Evolutionary conservation across 2,113 vertebrate species (phyloP), one percentile per base, ranked within the genome.

Genomic region (Dipodomys spectabilis): DNA sequence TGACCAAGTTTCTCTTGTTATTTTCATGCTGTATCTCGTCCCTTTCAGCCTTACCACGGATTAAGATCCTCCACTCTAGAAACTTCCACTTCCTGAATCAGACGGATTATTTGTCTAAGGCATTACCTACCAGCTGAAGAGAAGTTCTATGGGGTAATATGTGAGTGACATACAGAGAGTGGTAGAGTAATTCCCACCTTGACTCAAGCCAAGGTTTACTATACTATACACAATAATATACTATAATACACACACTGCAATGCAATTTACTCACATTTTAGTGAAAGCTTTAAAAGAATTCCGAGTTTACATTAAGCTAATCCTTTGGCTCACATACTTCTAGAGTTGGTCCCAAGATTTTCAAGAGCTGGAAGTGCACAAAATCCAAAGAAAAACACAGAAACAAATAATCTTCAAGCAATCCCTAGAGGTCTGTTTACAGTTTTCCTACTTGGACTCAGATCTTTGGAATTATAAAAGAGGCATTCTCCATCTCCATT

Each of bases 381-480:
- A 73, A 96, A 19, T 93, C 77, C 75, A 71, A 97, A 98, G 93
- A 95, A 96, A 95, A 97, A 71, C 0, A 82, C 84, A 84, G 96
- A 98, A 87, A 91, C 65, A 2, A 98, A 71, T 94, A 97, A 96
- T 96, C 98, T 98, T 97, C 98, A 98, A 91, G 72, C 95, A 44
- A 97, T 98, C n/a, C 95, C 94, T 96, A 98, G 98, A 97, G 98
- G 97, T 68, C 95, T 98, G 57, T 98, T 98, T 92, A 96, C 95
- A 98, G 98, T 95, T 98, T 98, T 80, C 97, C 98, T 0, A 99
- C 97, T 97, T 99, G 39, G 99, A 99, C 27, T 98, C 98, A 78
- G 98, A 99, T 86, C 97, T 98, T 79, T 99, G 99, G 99, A 97
- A 91, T 93, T 96, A 8, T 19, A 35, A 35, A 35, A 72, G 97